Evolutionary conservation across 1,140 invertebrate species (phyloP).

Genomic region (Macrobrachium nipponense): DNA sequence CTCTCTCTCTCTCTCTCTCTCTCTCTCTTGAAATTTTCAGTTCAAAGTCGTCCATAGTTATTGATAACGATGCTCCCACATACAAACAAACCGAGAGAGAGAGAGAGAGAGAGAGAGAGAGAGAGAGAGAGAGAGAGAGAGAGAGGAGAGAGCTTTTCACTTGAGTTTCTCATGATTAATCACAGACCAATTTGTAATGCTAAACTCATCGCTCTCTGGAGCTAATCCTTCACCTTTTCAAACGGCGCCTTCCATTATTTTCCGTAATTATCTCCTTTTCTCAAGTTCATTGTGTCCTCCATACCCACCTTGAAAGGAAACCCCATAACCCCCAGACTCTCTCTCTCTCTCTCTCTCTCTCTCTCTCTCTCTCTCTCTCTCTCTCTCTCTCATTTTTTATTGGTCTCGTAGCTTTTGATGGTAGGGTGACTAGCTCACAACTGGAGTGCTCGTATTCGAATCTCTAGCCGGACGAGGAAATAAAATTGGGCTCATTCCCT

Average conservation of each 20-base stretch:
- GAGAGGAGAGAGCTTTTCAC: neutral
- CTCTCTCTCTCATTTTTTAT: conserved; percentile 9
- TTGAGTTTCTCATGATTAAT: neutral
- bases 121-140: conserved; percentile 26
- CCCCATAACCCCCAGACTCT: neutral
- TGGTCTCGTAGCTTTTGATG: neutral
- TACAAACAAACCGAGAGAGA: neutral
- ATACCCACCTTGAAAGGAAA: no score
- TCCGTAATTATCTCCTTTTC: neutral
- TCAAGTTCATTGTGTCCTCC: neutral
- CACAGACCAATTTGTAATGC: no score
- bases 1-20: no score
- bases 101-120: conserved; percentile 23
- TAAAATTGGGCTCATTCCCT: no score
- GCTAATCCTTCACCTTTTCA: neutral
- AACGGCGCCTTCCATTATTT: neutral
- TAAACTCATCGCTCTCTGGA: no score
- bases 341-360: conserved; percentile 29
- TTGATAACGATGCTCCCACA: no score
- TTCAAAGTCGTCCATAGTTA: no score
- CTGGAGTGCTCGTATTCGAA: no score
- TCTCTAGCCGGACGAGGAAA: no score
- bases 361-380: conserved; percentile 25
- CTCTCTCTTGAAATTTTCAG: no score
- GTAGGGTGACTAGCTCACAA: no score